Base-by-base conservation (phyloP, 2,113 vertebrate genomes). In the Picathartes gymnocephalus region DNA sequence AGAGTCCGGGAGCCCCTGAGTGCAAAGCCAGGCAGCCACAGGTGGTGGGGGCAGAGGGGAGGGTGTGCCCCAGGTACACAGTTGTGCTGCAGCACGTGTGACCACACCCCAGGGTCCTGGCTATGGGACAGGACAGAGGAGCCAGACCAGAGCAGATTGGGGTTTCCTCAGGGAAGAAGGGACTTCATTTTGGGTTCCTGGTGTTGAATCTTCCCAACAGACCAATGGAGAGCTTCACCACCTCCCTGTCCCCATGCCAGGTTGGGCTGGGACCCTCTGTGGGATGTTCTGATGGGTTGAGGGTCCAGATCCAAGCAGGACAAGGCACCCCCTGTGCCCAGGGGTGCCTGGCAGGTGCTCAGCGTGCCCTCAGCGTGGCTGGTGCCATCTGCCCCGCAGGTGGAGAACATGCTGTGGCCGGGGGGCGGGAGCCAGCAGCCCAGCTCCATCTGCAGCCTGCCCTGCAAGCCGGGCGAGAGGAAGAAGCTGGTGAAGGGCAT, bases 401-500 rank as follows among this genome's bases (percentile, higher is more conserved):
- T 97, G 88, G 98, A 98, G 78, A 97, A 95, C 86, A 99, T 99
- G 98, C 98, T 98, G 88, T 99, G 99, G 99, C 99, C 99, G 0
- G 98, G 98, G 20, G 98, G 97, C 0, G 96, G 97, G 15, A 98
- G 96, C 56, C 98, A 98, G 90, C 96, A 98, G 53, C 99, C 99
- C 33, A 98, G 98, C 42, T 99, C 99, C 81, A 99, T 99, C 95
- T 99, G 99, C 98, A 99, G 99, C 97, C 98, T 98, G 72, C 99
- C 99, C 33, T 99, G 99, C 95, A 98, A 98, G 56, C 98, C 98
- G 0, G 99, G 99, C 0, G 99, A 99, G 96, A 98, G 99, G 82
- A 99, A 99, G 97, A 99, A 99, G 97, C 97, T 98, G 4, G 99
- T 99, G 93, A 99, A 99, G 95, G 99, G 99, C 91, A 99, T 99